Conservation (phyloP, 1,140 invertebrate species). For the Monochamus saltuarius region DNA sequence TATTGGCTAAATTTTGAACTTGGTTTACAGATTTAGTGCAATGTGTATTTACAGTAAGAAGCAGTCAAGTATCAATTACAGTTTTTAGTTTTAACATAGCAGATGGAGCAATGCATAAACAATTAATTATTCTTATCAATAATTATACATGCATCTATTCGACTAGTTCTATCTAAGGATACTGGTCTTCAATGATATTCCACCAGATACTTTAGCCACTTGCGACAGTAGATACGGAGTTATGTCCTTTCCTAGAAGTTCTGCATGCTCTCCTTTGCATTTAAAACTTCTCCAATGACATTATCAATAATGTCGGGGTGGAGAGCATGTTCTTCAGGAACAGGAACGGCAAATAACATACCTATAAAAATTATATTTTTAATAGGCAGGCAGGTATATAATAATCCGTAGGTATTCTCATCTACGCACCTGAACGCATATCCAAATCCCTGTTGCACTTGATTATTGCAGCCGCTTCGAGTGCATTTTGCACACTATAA, state of each 20-base stretch:
- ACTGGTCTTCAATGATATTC: conserved; percentile 81
- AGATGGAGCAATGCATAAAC: too few species aligned
- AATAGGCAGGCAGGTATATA: background rate
- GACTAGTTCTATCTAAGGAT: conserved; percentile 54
- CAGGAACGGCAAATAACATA: conserved; percentile 87
- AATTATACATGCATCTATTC: background rate
- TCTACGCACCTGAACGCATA: conserved; percentile 61
- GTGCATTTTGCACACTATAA: conserved; percentile 61
- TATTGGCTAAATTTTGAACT: too few species aligned
- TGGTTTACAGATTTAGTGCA: too few species aligned
- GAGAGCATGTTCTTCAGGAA: conserved; percentile 72
- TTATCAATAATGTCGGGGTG: conserved; percentile 63
- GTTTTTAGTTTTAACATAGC: too few species aligned
- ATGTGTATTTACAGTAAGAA: too few species aligned
- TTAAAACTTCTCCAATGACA: conserved; percentile 74
- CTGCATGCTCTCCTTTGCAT: conserved; percentile 59
- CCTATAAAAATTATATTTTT: conserved; percentile 46
- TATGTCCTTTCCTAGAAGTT: conserved; percentile 82
- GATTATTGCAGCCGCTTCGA: conserved; percentile 74
- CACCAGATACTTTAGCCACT: conserved; percentile 75
- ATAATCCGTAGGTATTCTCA: background rate
- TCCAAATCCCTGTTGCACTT: conserved; percentile 58
- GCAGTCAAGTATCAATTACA: too few species aligned
- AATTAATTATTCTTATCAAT: too few species aligned
- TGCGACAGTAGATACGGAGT: conserved; percentile 87